Percentiles rank a stretch among this genome's conserved stretches.
Conservation (phyloP, 1,140 invertebrate species). For the Zaprionus davidi region DNA sequence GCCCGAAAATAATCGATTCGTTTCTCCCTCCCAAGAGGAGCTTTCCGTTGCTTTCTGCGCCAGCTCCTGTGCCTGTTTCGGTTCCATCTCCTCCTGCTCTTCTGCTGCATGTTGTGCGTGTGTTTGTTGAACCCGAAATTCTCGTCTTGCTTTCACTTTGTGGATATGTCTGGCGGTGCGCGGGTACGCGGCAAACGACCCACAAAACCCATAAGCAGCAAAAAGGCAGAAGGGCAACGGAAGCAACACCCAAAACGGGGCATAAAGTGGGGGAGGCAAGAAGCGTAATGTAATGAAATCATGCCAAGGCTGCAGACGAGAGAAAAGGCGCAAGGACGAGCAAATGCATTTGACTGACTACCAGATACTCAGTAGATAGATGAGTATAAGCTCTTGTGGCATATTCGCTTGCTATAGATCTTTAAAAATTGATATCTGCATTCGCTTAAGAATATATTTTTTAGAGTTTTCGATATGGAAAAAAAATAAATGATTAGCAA, state of each 20-base stretch:
- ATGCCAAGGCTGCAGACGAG: constrained; percentile 70
- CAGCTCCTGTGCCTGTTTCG: neutral
- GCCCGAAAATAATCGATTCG: constrained; percentile 72
- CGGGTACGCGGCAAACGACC: constrained; percentile 43
- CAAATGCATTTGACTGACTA: neutral
- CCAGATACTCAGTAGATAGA: neutral
- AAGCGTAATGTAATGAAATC: constrained; percentile 71
- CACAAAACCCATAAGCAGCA: constrained; percentile 47
- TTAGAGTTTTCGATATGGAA: too few species aligned
- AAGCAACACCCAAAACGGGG: neutral
- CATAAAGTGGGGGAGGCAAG: constrained; percentile 22
- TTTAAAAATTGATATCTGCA: too few species aligned
- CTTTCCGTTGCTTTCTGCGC: neutral
- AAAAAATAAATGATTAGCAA: too few species aligned
- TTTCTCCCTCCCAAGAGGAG: neutral
- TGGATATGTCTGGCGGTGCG: constrained; percentile 74
- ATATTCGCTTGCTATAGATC: neutral
- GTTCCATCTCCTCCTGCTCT: neutral
- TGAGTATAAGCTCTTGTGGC: neutral
- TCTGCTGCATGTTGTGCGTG: constrained; percentile 58
- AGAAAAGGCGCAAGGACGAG: constrained; percentile 1
- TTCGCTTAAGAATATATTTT: too few species aligned
- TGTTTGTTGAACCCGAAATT: constrained; percentile 50
- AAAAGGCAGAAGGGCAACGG: constrained; percentile 1
- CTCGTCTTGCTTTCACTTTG: constrained; percentile 56